Base-by-base conservation (phyloP, 37 sponge, comb jelly and placozoan species). In the Eunapius fragilis region DNA sequence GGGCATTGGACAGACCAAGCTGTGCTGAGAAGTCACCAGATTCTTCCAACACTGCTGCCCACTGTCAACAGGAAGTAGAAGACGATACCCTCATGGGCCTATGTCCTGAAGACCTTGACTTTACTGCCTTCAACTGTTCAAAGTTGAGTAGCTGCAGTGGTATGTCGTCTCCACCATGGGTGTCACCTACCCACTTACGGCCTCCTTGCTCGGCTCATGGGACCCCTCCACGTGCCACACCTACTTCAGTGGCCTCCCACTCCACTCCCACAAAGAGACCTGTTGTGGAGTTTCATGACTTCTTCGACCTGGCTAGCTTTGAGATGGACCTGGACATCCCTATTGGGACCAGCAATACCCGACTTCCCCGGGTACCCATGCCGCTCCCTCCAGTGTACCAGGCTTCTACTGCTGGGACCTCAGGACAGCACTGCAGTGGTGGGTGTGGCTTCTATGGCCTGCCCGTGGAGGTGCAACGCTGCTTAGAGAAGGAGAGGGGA, bases 371-470 rank as follows among this genome's bases (percentile, higher is more conserved):
- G 58, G 58, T 19, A 19, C 22, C 58, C 58, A 58, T 58, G 6
- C 22, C 14, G 58, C 58, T 58, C 19, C 14, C 58, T 11, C 58
- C 58, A 58, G 58, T 2, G 58, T 11, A 3, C 75, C 35, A 31
- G 75, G 33, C 33, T 36, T 0, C 81, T 13, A 75, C 37, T 3
- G 73, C 3, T 58, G 58, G 14, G 14, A 17, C 58, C 58, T 17
- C 58, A 58, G 17, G 58, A 31, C 35, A 37, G 22, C 33, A 1
- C 36, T 31, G 31, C 31, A 30, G 14, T 30, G 33, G 7, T 31
- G 7, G 24, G 32, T 7, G 6, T 32, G 14, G 76, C 0, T 91
- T 94, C 78, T 94, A 83, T 89, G 95, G 95, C 10, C 87, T 94
- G 19, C 89, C 95, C n/a, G 9, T 80, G 69, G 31, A 67, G n/a